Evolutionary conservation across 2,797 vertebrate genomes (phyloP).

Genomic region (Tokudaia tokunoshimensis): DNA sequence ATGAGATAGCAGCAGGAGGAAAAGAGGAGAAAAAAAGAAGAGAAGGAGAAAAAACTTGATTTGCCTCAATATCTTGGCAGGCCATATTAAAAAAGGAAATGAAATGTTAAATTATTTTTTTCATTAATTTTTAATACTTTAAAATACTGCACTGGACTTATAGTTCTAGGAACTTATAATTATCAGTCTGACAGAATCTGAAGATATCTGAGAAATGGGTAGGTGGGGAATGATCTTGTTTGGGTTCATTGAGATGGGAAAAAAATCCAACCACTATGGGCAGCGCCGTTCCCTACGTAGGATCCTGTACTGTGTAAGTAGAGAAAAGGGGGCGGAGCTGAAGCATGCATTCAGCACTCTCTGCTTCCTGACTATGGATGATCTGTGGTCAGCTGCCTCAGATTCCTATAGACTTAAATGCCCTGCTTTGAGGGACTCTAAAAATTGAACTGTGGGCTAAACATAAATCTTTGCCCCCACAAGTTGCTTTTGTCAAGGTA

Average conservation of each 20-base stretch:
- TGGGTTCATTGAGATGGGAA: not conserved
- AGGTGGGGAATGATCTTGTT: not conserved
- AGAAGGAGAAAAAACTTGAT: not conserved
- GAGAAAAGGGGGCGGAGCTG: not conserved
- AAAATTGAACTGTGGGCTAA: not conserved
- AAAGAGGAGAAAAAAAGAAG: not conserved
- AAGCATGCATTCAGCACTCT: not conserved
- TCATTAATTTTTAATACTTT: not conserved
- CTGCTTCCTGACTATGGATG: not conserved
- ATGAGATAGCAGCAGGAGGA: not conserved
- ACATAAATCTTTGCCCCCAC: not conserved
- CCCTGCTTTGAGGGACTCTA: not conserved
- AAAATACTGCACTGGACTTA: not conserved
- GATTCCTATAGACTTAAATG: not conserved
- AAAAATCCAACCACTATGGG: not conserved
- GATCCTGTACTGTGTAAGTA: not conserved
- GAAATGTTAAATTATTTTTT: not conserved
- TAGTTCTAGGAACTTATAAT: not conserved
- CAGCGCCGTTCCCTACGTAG: not conserved
- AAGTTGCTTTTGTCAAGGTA: not conserved
- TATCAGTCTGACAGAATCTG: not conserved
- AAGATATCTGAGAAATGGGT: not conserved
- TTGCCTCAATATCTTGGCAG: not conserved
- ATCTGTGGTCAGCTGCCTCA: not conserved
- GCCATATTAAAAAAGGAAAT: not conserved